Conservation (phyloP, 2,113 vertebrate species). For the Gila orcuttii region DNA sequence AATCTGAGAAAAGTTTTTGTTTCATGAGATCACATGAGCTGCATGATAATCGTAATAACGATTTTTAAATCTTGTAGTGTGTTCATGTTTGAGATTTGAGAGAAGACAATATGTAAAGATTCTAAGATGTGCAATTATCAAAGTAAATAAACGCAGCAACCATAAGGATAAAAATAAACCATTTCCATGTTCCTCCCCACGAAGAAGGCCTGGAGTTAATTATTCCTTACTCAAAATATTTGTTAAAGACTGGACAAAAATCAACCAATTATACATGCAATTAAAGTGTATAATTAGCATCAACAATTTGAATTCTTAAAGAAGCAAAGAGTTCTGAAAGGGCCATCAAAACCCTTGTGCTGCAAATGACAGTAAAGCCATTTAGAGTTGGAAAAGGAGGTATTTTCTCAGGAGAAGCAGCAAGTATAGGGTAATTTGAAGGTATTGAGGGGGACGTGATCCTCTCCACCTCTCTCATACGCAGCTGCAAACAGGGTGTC, state of each 20-base stretch:
- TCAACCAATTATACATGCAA: background rate
- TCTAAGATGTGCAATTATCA: no score
- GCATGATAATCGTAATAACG: no score
- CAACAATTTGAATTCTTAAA: conserved; percentile 13
- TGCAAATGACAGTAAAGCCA: conserved; percentile 37
- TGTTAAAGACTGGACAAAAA: background rate
- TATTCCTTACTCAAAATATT: background rate
- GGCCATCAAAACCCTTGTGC: conserved; percentile 36
- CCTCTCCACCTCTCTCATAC: conserved; percentile 47
- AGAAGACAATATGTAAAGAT: no score
- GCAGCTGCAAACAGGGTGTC: conserved; percentile 44
- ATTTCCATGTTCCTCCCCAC: no score
- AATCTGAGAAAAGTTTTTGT: no score
- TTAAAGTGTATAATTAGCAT: background rate
- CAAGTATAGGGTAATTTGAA: conserved; percentile 37
- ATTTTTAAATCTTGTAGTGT: no score
- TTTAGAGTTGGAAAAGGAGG: conserved; percentile 22
- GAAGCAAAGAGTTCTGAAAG: conserved; percentile 15
- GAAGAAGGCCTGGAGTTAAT: no score
- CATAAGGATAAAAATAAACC: no score
- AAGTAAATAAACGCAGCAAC: no score
- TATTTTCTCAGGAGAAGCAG: conserved; percentile 18
- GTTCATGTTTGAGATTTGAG: no score
- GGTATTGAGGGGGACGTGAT: conserved; percentile 46
- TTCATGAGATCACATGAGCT: no score